Base-by-base conservation (phyloP, 2,888 invertebrate species). In the Apotomis turbidana region DNA sequence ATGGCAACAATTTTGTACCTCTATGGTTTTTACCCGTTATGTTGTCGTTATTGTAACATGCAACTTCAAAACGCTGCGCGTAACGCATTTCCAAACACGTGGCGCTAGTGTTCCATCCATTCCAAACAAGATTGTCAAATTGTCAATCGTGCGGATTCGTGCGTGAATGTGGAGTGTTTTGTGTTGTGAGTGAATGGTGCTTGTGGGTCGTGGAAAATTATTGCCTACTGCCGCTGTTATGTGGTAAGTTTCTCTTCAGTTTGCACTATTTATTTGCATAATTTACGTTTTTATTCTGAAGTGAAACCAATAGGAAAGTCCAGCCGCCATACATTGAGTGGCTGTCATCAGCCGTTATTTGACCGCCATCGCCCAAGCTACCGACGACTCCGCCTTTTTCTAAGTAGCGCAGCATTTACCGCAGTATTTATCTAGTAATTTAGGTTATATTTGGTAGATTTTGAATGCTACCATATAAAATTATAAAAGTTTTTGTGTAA, bases 291-390 rank as follows among this genome's bases (percentile, higher is more conserved):
- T 58, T 51, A 61, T 73, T 74, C 66, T 60, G 49, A 72, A 66
- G 54, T n/a, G 51, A 44, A 73, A 71, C 59, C 38, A 68, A 38
- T 60, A 63, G 63, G 72, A 72, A 72, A 72, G 68, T 12, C 15
- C 36, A 68, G 68, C 72, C 68, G 72, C 68, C 68, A 68, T 68
- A 68, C 58, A 68, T 63, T 54, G 68, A 72, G 72, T 63, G 68
- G 68, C 68, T 46, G 68, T 76, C 78, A 78, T 82, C 84, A 86
- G 89, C 90, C 91, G 90, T 91, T 91, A 89, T 87, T 90, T 90
- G 90, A 93, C 93, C 93, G 93, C 93, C 93, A 93, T 92, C 90
- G 88, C 88, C 88, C 88, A 87, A 89, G 89, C 89, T 84, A 85
- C 83, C 83, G 81, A 80, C 85, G 89, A 84, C 90, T 88, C 89